Evolutionary conservation across 1,140 invertebrate genomes (phyloP).

Genomic region (Sminthurinus signatus): DNA sequence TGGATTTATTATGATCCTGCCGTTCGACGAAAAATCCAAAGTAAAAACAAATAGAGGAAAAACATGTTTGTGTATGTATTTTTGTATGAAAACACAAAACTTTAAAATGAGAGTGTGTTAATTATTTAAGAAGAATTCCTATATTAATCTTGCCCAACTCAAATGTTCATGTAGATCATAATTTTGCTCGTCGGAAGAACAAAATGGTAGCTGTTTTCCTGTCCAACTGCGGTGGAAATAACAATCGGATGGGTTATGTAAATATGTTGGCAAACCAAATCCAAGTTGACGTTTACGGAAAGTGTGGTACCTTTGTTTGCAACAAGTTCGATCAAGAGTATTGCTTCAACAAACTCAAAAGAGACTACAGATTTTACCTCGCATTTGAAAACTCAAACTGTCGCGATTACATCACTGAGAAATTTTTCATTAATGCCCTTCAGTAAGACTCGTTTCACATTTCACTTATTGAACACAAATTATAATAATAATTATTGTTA

Average conservation of each 20-base stretch:
- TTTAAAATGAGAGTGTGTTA: no score
- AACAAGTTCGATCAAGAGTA: background rate
- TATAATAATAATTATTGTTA: no score
- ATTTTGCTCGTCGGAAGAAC: slow-evolving; percentile 8
- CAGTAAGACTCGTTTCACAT: no score
- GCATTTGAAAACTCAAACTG: slow-evolving; percentile 75
- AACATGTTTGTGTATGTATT: no score
- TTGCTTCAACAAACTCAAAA: background rate
- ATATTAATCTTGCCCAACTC: no score
- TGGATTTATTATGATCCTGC: slow-evolving; percentile 59
- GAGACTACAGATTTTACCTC: slow-evolving; percentile 19
- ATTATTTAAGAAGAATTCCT: no score
- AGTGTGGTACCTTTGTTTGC: slow-evolving; percentile 51
- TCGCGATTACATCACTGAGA: slow-evolving; percentile 92
- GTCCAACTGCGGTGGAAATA: slow-evolving; percentile 54
- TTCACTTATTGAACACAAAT: no score
- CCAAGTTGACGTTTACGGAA: slow-evolving; percentile 60
- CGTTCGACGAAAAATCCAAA: background rate
- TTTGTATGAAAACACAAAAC: background rate
- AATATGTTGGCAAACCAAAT: slow-evolving; percentile 52
- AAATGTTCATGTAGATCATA: slow-evolving; percentile 46
- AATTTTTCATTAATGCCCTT: slow-evolving; percentile 87
- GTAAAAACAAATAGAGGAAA: no score
- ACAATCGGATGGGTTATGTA: slow-evolving; percentile 53
- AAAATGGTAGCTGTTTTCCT: slow-evolving; percentile 49